Conservation (phyloP, 2,113 vertebrate genomes). For the Taurulus bubalis region DNA sequence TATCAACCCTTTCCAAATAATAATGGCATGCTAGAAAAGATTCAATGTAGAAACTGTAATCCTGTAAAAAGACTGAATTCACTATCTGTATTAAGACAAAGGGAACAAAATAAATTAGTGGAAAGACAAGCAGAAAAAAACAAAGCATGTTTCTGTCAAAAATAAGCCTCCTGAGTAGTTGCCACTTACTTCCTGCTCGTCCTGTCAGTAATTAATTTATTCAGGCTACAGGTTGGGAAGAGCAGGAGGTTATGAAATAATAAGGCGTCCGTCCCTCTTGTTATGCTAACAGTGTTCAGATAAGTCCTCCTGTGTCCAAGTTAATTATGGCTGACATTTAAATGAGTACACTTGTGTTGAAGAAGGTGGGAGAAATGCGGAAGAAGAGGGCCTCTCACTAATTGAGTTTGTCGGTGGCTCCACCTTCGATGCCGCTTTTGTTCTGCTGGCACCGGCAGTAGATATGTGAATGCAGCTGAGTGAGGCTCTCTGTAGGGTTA, state of each 20-base stretch:
- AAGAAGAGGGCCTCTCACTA: constrained; percentile 76
- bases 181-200: constrained; percentile 17
- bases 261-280: constrained; percentile 67
- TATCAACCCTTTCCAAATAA: neutral
- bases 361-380: constrained; percentile 68
- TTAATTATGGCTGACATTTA: constrained; percentile 87
- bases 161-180: constrained; percentile 8
- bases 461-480: constrained; percentile 71
- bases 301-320: constrained; percentile 72
- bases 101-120: neutral
- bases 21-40: neutral
- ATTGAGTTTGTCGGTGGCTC: constrained; percentile 81
- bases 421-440: constrained; percentile 64
- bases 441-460: constrained; percentile 50
- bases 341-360: constrained; percentile 79
- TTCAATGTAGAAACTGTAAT: neutral
- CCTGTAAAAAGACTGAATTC: neutral
- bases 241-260: constrained; percentile 67
- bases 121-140: constrained; percentile 26
- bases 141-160: neutral
- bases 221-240: constrained; percentile 42
- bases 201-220: constrained; percentile 48
- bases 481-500: constrained; percentile 50
- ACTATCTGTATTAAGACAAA: neutral
- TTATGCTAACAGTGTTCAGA: constrained; percentile 79